Conservation (phyloP, 2,113 vertebrate species). For the Chaenocephalus aceratus region DNA sequence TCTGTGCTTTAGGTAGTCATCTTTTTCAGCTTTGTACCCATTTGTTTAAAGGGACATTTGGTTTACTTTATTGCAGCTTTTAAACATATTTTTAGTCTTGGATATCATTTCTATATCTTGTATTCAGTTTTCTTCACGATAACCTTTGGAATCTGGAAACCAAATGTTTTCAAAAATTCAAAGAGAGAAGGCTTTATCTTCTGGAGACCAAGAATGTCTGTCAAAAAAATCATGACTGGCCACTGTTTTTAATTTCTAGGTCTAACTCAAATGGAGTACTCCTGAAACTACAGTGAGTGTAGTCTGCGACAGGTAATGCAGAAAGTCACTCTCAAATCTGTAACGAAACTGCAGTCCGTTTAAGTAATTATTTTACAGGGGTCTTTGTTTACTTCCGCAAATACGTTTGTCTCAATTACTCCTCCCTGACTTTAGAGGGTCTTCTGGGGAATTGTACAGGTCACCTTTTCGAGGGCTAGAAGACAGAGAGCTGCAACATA, state of each 20-base stretch:
- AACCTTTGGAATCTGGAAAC: neutral
- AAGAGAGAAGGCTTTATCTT: too few species aligned
- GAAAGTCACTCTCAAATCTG: neutral
- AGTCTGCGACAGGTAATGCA: neutral
- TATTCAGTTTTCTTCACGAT: neutral
- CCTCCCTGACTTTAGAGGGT: conserved; percentile 23
- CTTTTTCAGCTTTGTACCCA: neutral
- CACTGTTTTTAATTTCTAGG: too few species aligned
- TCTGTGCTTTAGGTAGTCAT: neutral
- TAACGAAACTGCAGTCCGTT: too few species aligned
- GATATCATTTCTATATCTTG: neutral
- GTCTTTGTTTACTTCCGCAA: neutral
- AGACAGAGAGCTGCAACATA: conserved; percentile 4
- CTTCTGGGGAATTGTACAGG: conserved; percentile 21
- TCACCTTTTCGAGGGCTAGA: conserved; percentile 13
- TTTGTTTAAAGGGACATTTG: neutral
- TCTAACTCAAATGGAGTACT: too few species aligned
- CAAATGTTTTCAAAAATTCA: neutral
- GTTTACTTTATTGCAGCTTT: neutral
- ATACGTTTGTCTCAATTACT: conserved; percentile 8
- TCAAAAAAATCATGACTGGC: too few species aligned
- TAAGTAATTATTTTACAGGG: too few species aligned
- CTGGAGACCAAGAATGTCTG: too few species aligned
- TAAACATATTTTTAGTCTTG: neutral
- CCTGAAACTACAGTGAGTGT: neutral